These are phyloP conservation scores for Rhagologus leucostigma DNA, from an alignment of 2,113 vertebrate genomes.

Conservation along the genomic window DNA sequence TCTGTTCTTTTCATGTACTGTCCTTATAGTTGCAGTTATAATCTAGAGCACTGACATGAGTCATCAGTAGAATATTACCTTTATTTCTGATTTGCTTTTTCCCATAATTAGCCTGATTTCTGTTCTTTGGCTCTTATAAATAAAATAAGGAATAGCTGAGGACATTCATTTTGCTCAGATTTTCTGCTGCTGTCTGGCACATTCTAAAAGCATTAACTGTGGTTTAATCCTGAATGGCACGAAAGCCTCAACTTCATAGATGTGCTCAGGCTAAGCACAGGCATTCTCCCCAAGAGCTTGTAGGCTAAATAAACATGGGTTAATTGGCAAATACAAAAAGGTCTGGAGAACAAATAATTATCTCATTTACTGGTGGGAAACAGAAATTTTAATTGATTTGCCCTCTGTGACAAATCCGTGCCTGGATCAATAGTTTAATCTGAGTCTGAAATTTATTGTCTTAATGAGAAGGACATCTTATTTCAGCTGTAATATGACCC, in stretches of 20 bases:
- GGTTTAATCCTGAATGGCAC: not conserved
- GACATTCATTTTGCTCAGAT: not conserved
- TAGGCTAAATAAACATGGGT: not conserved
- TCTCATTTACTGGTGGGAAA: not conserved
- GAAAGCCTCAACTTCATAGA: not conserved
- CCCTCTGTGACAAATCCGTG: not conserved
- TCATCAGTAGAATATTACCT: not conserved
- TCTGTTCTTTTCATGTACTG: not conserved
- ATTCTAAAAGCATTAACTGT: not conserved
- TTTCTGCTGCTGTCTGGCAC: not conserved
- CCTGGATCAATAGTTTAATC: conserved; percentile 42
- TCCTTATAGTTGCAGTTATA: not conserved
- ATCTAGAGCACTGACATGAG: not conserved
- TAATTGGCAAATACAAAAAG: conserved; percentile 45
- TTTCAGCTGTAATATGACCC: conserved; percentile 28
- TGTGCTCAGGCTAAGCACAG: not conserved
- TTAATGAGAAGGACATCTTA: conserved; percentile 39
- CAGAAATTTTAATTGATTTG: conserved; percentile 54
- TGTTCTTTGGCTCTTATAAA: not conserved
- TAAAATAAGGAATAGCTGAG: not conserved
- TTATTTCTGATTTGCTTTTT: not conserved
- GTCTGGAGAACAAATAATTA: conserved; percentile 47
- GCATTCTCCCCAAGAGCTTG: not conserved
- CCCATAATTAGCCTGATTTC: not conserved
- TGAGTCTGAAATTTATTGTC: conserved; percentile 15